Base-by-base conservation (phyloP, 2,797 vertebrate genomes). In the Dipus sagitta region DNA sequence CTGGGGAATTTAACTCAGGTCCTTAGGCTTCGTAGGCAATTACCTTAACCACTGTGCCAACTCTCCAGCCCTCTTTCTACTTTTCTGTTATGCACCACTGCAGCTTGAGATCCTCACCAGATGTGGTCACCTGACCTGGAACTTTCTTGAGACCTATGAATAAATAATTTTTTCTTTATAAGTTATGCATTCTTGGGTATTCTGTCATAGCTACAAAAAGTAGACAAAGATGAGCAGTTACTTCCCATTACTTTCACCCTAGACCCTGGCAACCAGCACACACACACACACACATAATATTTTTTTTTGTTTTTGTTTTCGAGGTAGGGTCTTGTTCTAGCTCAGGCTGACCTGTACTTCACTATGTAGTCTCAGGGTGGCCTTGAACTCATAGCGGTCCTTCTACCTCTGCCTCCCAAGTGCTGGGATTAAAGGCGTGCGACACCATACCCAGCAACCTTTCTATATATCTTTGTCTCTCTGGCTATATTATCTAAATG, bases 201-300 rank as follows among this genome's bases (percentile, higher is more conserved):
- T 65, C 32, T 82, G 32, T 75, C 34, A 68, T 21, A 60, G 72
- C 17, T 82, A 67, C 26, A 74, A 68, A 76, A 67, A 82, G 47
- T 5, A 1, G 34, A 23, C 42, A 14, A 42, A 32, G 26, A 64
- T 13, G 65, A 67, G 60, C 62, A 23, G 52, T 64, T 24, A 54
- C 32, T 65, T 28, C 34, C 6, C 4, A 4, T 10, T 6, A 14
- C 0, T 38, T 15, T 3, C 10, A 3, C 42, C 2, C 18, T 18
- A 38, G n/a, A 11, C 65, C 58, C 67, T 23, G 0, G 32, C 11
- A 89, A 30, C 12, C 54, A 15, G 38, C 65, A 2, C 0, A 38
- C 38, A 38, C 38, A 38, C 38, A 38, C 38, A 38, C 38, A 38
- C 38, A 38, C 6, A 38, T n/a, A 38, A 3, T 38, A 3, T 38